A percentile compares a stretch with the other conserved stretches of the same genome.
phyloP scores from a whole-genome alignment of 2,113 vertebrate species.

The Empidonax alnorum region DNA sequence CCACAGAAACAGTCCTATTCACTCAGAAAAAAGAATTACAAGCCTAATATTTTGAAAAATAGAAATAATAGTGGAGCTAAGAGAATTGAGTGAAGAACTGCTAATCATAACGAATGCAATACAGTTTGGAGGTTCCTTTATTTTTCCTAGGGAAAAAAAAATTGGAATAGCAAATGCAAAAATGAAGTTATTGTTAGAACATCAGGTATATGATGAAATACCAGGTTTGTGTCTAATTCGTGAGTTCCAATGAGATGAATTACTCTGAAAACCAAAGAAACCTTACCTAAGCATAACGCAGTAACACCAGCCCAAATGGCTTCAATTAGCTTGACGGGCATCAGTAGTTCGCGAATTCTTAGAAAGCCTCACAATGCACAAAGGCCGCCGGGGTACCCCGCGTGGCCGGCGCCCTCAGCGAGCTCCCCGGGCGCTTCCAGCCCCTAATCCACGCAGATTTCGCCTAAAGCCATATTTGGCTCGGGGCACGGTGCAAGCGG shows the following conservation, averaged over 20 bases:
- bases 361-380: neutral
- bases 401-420: neutral
- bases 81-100: neutral
- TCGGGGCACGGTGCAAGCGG: neutral
- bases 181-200: neutral
- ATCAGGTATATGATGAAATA: neutral
- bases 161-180: neutral
- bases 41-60: neutral
- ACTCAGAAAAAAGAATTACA: neutral
- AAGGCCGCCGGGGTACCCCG: neutral
- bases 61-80: neutral
- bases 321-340: neutral
- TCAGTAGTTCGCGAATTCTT: neutral
- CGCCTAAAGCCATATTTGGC: neutral
- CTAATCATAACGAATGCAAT: neutral
- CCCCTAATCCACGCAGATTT: accelerated
- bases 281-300: neutral
- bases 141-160: neutral
- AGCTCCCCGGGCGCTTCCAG: neutral
- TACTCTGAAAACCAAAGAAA: neutral
- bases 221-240: neutral
- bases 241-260: neutral
- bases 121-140: neutral
- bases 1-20: neutral
- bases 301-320: neutral